Evolutionary conservation across 1,140 invertebrate genomes (phyloP).

Genomic region (Cyclina sinensis): DNA sequence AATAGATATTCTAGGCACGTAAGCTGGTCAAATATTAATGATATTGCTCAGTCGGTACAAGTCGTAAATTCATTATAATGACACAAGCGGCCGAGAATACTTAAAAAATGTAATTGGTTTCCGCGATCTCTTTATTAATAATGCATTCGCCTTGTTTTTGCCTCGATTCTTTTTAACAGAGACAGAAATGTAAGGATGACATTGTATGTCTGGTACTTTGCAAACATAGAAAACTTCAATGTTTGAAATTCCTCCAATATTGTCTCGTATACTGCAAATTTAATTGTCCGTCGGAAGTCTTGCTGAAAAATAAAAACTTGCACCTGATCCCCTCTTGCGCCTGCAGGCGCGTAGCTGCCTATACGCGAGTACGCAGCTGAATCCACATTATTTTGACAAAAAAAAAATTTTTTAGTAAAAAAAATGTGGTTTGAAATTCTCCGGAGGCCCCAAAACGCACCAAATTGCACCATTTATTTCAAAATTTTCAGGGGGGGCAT

Average conservation of each 20-base stretch:
- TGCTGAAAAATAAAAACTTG: neutral
- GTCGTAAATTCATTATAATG: conserved; percentile 18
- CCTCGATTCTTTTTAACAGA: neutral
- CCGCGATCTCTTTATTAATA: conserved; percentile 6
- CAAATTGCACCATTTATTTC: too few species aligned
- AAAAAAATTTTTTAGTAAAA: too few species aligned
- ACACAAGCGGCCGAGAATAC: neutral
- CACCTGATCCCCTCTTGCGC: neutral
- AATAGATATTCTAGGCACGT: neutral
- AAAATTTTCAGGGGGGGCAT: too few species aligned
- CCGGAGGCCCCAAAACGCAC: too few species aligned
- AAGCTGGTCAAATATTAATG: conserved; percentile 30
- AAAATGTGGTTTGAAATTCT: too few species aligned
- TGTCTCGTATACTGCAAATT: neutral
- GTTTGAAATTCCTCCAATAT: neutral
- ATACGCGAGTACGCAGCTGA: too few species aligned
- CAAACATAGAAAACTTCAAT: neutral
- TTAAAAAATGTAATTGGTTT: conserved; percentile 19
- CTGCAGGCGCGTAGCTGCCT: too few species aligned
- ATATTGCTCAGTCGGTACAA: neutral
- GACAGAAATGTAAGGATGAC: neutral
- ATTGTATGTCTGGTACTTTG: neutral
- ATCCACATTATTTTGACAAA: too few species aligned
- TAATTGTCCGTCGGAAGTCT: neutral
- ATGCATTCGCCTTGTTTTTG: neutral